Evolutionary conservation across 1,140 invertebrate genomes (phyloP).

Genomic region (Bombus pyrosoma): DNA sequence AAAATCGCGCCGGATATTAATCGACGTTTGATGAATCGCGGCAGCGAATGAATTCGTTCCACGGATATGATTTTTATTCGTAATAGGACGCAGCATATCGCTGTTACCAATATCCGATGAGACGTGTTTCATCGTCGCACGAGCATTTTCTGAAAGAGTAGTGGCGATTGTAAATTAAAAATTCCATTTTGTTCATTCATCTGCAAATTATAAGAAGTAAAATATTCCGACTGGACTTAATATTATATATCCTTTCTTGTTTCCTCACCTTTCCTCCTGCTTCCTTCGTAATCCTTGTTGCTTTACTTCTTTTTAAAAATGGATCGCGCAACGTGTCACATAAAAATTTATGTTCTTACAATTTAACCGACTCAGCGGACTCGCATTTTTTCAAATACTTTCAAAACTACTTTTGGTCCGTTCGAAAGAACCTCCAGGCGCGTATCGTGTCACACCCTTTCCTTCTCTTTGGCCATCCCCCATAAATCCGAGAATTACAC

Average conservation of each 20-base stretch:
- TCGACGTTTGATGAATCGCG: slow-evolving; percentile 5
- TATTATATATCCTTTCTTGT: neutral
- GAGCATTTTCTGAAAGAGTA: neutral
- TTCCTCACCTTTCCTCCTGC: too few relatives aligned
- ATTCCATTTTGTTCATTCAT: neutral
- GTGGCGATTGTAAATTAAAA: neutral
- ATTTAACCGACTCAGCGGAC: neutral
- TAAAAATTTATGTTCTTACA: neutral
- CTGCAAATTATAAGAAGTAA: neutral
- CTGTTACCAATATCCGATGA: neutral
- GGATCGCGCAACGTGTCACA: neutral
- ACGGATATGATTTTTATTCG: slow-evolving; percentile 44
- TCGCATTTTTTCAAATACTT: neutral
- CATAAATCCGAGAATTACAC: slow-evolving; percentile 72
- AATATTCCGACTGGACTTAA: neutral
- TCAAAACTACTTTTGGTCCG: neutral
- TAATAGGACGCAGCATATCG: neutral
- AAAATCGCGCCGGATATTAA: slow-evolving; percentile 24
- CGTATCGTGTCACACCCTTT: slow-evolving; percentile 31
- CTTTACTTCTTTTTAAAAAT: neutral
- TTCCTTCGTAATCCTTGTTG: too few relatives aligned
- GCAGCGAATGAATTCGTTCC: neutral
- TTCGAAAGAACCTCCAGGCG: neutral
- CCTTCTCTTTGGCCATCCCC: slow-evolving; percentile 47
- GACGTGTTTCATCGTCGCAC: neutral